Evolutionary conservation across 1,140 invertebrate species (phyloP).

Genomic region (Procambarus virginalis): DNA sequence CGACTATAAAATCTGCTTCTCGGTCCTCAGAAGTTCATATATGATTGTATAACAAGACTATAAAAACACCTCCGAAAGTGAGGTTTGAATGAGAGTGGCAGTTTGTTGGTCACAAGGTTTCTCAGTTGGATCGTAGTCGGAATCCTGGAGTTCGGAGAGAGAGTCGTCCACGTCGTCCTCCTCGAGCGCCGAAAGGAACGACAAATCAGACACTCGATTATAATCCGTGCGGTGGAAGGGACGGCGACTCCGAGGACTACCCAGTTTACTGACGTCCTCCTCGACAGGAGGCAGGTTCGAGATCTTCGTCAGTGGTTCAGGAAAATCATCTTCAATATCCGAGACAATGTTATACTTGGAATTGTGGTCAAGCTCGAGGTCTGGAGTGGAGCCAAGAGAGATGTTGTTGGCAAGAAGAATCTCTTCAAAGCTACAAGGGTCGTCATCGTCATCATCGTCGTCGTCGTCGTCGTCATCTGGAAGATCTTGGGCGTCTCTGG

Average conservation of each 20-base stretch:
- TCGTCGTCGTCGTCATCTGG: slow-evolving; percentile 32
- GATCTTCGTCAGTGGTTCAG: slow-evolving; percentile 23
- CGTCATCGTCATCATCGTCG: slow-evolving; percentile 47
- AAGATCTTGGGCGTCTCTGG: slow-evolving; percentile 11
- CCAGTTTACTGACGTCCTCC: slow-evolving; percentile 34
- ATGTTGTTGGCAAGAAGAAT: slow-evolving; percentile 59
- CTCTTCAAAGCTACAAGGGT: slow-evolving; percentile 60
- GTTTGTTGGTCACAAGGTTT: slow-evolving; percentile 21
- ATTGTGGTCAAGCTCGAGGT: slow-evolving; percentile 17
- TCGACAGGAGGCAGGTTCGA: slow-evolving; percentile 30
- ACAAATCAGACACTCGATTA: slow-evolving; percentile 56
- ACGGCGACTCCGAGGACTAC: slow-evolving; percentile 55
- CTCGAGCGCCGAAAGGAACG: slow-evolving; percentile 55
- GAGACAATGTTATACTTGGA: slow-evolving; percentile 57
- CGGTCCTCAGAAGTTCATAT: neutral
- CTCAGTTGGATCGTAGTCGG: slow-evolving; percentile 39
- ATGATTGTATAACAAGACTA: slow-evolving; percentile 2
- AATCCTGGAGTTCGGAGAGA: slow-evolving; percentile 51
- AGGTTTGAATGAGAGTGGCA: slow-evolving; percentile 58
- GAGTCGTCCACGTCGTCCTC: slow-evolving; percentile 51
- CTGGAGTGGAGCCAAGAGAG: slow-evolving; percentile 36
- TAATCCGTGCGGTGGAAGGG: slow-evolving; percentile 58
- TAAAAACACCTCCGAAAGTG: slow-evolving; percentile 52
- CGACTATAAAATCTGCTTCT: neutral
- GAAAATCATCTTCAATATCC: slow-evolving; percentile 47